Evolutionary conservation across 2,797 vertebrate species (phyloP), one percentile per base, ranked within the genome.

Genomic region (Tenualosa thibaudeaui): DNA sequence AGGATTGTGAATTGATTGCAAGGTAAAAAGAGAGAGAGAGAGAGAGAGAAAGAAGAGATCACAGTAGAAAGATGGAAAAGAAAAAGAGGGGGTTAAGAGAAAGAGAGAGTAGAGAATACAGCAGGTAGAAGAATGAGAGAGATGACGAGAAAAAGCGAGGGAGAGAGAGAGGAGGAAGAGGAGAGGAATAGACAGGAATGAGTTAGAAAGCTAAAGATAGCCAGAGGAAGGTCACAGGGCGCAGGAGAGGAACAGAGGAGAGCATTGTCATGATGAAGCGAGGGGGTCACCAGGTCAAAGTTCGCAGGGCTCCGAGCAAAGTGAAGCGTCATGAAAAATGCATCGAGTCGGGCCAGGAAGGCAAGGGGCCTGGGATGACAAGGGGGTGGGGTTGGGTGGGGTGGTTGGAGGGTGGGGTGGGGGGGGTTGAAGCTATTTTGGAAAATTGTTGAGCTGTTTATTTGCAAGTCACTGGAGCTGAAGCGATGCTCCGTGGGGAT

Each of bases 401-500:
- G 87, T 89, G n/a, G 49, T 8, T 3, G 3, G 26, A 3, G 62
- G 24, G n/a, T 26, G 60, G 0, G 24, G 65, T 1, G 1, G 40
- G 58, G 94, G 91, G 92, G 91, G 90, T 88, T 90, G 89, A 83
- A 92, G 96, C 95, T 94, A 96, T 97, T 97, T 96, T 94, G 91
- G 94, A 95, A 97, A 97, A 96, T 94, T 96, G 97, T 96, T 96
- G 96, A 95, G 96, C 96, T 97, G 96, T 95, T 97, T 96, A 96
- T 97, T 95, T 97, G 96, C 95, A 94, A 96, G 95, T 98, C 98
- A 97, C 97, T 98, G 97, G 98, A 97, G 97, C 97, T 97, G 97
- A 99, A 99, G 98, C 97, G 97, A 98, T 96, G 96, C 97, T 97
- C 97, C 96, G 94, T 96, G 98, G 98, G 98, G 98, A 98, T 98